Base-by-base conservation (phyloP, 2,113 vertebrate genomes). In the Boleophthalmus pectinirostris region DNA sequence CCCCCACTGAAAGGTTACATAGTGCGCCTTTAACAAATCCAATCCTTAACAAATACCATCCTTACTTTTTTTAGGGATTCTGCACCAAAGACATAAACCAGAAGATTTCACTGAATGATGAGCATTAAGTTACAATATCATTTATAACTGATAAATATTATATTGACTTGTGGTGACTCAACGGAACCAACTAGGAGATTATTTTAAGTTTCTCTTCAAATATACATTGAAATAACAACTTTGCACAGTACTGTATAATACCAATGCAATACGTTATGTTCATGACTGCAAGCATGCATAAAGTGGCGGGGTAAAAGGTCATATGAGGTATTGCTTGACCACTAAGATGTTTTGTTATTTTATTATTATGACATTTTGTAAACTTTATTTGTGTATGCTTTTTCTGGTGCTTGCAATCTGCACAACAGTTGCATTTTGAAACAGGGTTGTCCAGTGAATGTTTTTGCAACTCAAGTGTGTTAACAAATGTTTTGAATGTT, bases 381-480 rank as follows among this genome's bases (percentile, higher is more conserved):
- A 67, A 47, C 51, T 78, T 72, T 43, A n/a, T 54, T 76, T 90
- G 72, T 81, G 38, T 85, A 87, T 70, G 76, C 68, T 77, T 84
- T 67, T 75, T 74, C 68, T 78, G 78, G 90, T 91, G 79, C 87
- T 94, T 46, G 56, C 73, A 86, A 85, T 91, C 82, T 68, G 15
- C 76, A 75, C 10, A 82, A 79, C 80, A 72, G 88, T 92, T 91
- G 84, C 72, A 86, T 93, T 85, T 82, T 5, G 49, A 65, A 82
- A 78, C 51, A 68, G 72, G 71, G 83, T 87, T 93, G 93, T 84
- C 20, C 58, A 72, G 60, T 64, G 61, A 64, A 24, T 33, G 18
- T 64, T 29, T 85, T 80, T 77, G 66, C 80, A 93, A 91, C 92
- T 95, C 54, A 93, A 91, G 18, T 80, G 74, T 82, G 89, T 83